Evolutionary conservation across 2,113 vertebrate genomes (phyloP), one percentile per base, ranked within the genome.

Genomic region (Leptobrachium ailaonicum): DNA sequence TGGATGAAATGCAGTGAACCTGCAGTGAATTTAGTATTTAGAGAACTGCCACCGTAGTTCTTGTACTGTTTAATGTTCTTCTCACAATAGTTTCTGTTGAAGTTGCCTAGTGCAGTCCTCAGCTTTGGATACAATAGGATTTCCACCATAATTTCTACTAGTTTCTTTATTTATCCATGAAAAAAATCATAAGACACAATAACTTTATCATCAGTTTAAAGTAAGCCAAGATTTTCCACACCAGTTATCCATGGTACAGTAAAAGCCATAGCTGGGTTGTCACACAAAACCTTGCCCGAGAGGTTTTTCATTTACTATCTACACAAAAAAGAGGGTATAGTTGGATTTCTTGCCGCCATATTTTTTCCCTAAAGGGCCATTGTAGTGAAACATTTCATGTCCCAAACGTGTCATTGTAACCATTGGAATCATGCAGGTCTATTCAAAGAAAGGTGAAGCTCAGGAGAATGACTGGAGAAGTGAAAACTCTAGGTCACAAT

Each of bases 281-380:
- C 76, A 78, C 66, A 78, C 20, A 14, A 58, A 12, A 41, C 54
- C 64, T 41, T 68, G n/a, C 64, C 68, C 47, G 1, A 73, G 62
- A 73, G 45, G 66, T 79, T 45, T 62, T 73, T 79, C 70, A 73
- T 40, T n/a, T 20, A 44, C 41, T 44, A 9, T n/a, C 13, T 80
- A 44, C 41, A 73, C 2, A 43, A 47, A 73, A 80, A 56, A 47
- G 50, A 73, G 77, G 71, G 72, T 69, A 64, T 44, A 41, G n/a
- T 42, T 64, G 58, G 63, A 41, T 8, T 11, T 78, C 67, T 78
- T 67, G 32, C 60, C 63, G 32, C 58, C 43, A 73, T 32, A 67
- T 80, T 47, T 80, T 9, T 45, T 69, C 62, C n/a, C 73, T 80
- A 80, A 41, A 71, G 71, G 41, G n/a, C 66, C 41, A 80, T 80